Percentiles rank a stretch among this genome's conserved stretches.
Conservation (phyloP, 2,888 invertebrate genomes). For the Drosophila niveifrons region DNA sequence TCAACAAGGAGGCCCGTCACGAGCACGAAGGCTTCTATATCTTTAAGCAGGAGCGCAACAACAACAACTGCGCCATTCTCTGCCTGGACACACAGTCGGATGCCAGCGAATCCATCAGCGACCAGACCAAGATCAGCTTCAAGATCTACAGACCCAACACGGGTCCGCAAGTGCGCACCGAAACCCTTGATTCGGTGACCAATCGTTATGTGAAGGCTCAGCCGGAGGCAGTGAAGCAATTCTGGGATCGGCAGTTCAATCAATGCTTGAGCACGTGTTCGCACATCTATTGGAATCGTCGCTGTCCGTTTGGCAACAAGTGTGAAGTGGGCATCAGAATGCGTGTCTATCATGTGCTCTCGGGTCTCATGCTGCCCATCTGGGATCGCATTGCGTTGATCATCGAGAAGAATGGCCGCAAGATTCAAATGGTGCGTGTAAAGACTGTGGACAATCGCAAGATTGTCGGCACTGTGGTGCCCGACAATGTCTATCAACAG, state of each 20-base stretch:
- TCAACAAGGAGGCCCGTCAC: constrained; percentile 39
- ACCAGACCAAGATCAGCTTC: constrained; percentile 88
- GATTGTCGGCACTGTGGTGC: constrained; percentile 97
- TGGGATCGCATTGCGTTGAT: constrained; percentile 98
- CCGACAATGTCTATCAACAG: constrained; percentile 93
- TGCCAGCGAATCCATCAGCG: constrained; percentile 49
- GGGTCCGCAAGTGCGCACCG: constrained; percentile 93
- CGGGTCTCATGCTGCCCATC: constrained; percentile 97
- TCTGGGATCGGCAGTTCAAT: constrained; percentile 96
- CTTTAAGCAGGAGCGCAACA: constrained; percentile 92
- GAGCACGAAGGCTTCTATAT: constrained; percentile 96
- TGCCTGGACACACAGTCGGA: constrained; percentile 64
- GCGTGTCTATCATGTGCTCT: constrained; percentile 96
- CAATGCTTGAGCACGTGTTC: constrained; percentile 94
- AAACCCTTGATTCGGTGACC: constrained; percentile 94
- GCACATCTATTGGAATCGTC: constrained; percentile 96
- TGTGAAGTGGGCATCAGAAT: constrained; percentile 97
- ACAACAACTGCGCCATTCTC: constrained; percentile 94
- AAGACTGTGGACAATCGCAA: constrained; percentile 94
- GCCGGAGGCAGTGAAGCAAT: constrained; percentile 91
- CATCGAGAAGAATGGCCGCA: constrained; percentile 91
- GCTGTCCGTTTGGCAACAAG: constrained; percentile 92
- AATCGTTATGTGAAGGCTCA: constrained; percentile 94
- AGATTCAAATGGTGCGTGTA: constrained; percentile 98
- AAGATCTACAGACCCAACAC: constrained; percentile 95